These are phyloP conservation scores for Formica exsecta DNA, from an alignment of 1,140 invertebrate genomes.

Conservation along the genomic window DNA sequence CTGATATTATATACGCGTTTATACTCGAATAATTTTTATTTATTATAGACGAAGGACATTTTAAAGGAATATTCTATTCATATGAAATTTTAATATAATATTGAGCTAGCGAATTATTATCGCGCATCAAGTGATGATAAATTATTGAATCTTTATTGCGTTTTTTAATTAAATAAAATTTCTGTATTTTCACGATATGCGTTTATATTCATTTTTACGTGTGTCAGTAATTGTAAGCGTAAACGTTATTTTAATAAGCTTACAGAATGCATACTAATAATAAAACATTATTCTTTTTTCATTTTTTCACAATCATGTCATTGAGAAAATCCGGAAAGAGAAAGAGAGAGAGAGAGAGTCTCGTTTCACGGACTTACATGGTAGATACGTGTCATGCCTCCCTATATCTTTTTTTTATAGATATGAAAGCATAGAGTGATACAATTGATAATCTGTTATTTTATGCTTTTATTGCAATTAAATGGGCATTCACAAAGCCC, in stretches of 20 bases:
- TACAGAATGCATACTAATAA: not conserved
- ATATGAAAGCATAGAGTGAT: not conserved
- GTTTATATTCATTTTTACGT: not conserved
- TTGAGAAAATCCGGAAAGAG: not conserved
- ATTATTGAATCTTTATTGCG: not conserved
- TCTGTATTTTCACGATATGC: not conserved
- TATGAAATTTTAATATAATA: not conserved
- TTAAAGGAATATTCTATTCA: not conserved
- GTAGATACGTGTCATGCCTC: not conserved
- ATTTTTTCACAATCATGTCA: not conserved
- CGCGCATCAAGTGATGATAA: not conserved
- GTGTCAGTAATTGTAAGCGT: not conserved
- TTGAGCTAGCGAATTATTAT: not conserved
- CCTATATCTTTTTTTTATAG: not conserved
- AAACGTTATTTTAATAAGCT: conserved; percentile 41
- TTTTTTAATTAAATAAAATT: conserved; percentile 25
- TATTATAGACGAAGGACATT: not conserved
- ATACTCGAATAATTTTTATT: not conserved
- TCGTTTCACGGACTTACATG: too few species aligned
- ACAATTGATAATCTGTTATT: conserved; percentile 32
- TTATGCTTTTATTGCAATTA: conserved; percentile 34
- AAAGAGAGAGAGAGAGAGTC: too few species aligned
- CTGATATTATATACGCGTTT: not conserved
- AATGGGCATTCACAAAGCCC: conserved; percentile 23
- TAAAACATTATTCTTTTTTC: not conserved